Conservation (phyloP, 2,113 vertebrate genomes). For the Emydocephalus ijimae region DNA sequence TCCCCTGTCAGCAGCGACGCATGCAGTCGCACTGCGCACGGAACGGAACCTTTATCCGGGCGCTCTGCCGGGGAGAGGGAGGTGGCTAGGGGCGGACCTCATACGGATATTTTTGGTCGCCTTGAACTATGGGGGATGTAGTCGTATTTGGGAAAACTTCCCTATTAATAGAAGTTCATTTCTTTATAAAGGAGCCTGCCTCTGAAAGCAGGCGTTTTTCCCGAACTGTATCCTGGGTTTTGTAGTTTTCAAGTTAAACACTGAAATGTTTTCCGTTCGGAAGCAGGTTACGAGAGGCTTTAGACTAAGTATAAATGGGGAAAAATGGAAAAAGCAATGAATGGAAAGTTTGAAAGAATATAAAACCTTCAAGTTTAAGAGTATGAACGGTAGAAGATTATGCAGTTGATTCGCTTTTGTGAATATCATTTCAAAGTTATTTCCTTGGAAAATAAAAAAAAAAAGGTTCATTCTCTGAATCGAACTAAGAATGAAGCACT, state of each 20-base stretch:
- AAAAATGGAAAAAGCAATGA: not conserved
- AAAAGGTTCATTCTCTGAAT: not conserved
- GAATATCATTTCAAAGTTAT: not conserved
- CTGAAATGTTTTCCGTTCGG: not conserved
- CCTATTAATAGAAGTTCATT: not conserved
- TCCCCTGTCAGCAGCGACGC: slow-evolving; percentile 36
- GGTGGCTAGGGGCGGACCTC: slow-evolving; percentile 25
- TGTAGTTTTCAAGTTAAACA: not conserved
- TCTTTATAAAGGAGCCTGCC: not conserved
- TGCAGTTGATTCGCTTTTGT: not conserved
- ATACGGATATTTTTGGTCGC: not conserved
- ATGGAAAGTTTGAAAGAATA: not conserved
- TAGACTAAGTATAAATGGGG: not conserved
- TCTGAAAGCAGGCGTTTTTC: not conserved
- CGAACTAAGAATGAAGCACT: not conserved
- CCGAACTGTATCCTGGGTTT: not conserved
- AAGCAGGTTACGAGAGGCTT: not conserved
- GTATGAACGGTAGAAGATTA: not conserved
- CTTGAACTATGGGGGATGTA: slow-evolving; percentile 61
- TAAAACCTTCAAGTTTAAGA: not conserved
- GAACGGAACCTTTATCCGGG: slow-evolving; percentile 64
- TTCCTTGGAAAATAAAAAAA: not conserved
- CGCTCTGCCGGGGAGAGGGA: slow-evolving; percentile 44
- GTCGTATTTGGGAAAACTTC: not conserved
- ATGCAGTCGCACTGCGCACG: slow-evolving; percentile 41